These are phyloP conservation scores for Strigamia transsilvanica DNA, from an alignment of 2,888 invertebrate species.

Conservation along the genomic window DNA sequence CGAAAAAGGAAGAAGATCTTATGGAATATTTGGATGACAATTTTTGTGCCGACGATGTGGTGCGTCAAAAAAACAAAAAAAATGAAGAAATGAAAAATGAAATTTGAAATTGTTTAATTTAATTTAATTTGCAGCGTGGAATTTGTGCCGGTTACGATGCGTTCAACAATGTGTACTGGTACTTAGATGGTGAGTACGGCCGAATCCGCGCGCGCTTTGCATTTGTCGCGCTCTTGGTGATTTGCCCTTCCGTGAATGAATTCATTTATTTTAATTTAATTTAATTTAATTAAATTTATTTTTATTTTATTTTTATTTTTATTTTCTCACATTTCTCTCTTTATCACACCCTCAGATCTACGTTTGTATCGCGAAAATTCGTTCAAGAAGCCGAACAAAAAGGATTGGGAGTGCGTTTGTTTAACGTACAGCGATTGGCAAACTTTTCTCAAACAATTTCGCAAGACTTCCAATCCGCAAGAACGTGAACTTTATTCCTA, in stretches of 20 bases:
- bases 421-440: constrained; percentile 59
- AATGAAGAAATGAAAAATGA: too few relatives aligned
- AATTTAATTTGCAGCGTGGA: constrained; percentile 59
- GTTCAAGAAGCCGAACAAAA: constrained; percentile 58
- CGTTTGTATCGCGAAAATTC: constrained; percentile 60
- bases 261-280: too few relatives aligned
- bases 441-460: constrained; percentile 59
- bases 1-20: constrained; percentile 59
- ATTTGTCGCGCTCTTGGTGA: too few relatives aligned
- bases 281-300: too few relatives aligned
- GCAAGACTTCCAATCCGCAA: constrained; percentile 59
- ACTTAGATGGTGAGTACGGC: constrained; percentile 60
- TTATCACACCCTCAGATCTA: constrained; percentile 57
- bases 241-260: too few relatives aligned
- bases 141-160: constrained; percentile 60
- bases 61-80: constrained; percentile 49
- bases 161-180: constrained; percentile 60
- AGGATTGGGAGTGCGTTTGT: constrained; percentile 60
- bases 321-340: constrained; percentile 34
- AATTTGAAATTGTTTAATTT: background rate
- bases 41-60: constrained; percentile 59
- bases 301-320: background rate
- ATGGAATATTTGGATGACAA: constrained; percentile 59
- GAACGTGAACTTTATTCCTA: constrained; percentile 60
- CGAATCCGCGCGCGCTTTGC: too few relatives aligned